These are phyloP conservation scores for Phallusia fumigata DNA, from an alignment of 23 tunicate species.

Conservation along the genomic window DNA sequence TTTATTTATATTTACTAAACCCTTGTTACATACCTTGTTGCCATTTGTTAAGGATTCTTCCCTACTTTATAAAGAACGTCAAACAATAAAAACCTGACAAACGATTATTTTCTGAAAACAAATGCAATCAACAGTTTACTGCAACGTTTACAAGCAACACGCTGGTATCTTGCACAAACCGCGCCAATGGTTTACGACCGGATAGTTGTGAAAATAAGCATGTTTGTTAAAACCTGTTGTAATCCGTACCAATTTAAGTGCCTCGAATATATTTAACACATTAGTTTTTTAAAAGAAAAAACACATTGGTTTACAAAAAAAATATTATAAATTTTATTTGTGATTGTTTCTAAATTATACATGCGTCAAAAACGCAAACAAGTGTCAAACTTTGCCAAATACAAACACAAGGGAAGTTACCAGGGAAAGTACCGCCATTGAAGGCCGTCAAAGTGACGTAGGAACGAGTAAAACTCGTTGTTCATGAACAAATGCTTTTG, in stretches of 20 bases:
- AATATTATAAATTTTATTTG: neutral
- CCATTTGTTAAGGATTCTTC: no score
- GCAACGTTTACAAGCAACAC: neutral
- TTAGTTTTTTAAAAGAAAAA: no score
- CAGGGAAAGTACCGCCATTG: neutral
- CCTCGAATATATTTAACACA: neutral
- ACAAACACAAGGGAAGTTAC: neutral
- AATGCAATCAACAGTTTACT: no score
- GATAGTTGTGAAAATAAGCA: neutral
- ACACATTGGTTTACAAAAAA: neutral
- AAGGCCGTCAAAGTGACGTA: no score
- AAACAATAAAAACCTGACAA: no score
- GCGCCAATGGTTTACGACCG: conserved; percentile 1
- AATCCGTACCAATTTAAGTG: neutral
- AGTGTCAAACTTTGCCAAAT: neutral
- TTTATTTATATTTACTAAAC: no score
- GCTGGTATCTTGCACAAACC: conserved; percentile 1
- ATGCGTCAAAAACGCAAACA: neutral
- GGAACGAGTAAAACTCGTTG: no score
- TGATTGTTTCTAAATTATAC: neutral
- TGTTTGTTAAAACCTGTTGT: neutral
- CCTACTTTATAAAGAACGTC: no score
- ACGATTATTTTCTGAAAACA: no score
- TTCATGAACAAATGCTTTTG: no score
- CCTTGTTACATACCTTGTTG: no score